phyloP scores from a whole-genome alignment of 2,113 vertebrate species.

The Tringa solitaria region DNA sequence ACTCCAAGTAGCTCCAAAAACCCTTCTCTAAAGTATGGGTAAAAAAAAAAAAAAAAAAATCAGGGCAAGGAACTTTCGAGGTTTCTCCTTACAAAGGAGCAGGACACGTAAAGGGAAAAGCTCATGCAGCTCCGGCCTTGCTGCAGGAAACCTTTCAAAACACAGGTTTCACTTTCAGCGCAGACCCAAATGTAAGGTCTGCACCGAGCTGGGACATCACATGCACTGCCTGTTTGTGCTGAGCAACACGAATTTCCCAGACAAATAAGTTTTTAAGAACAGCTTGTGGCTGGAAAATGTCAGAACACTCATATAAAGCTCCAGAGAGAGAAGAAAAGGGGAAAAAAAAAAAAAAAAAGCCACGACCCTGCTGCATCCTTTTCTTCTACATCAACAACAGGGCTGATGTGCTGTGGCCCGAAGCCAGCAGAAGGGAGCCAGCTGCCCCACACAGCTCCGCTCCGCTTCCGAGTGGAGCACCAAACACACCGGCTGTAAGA shows the following conservation, averaged over 20 bases:
- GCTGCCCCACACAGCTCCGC: neutral
- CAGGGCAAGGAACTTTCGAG: neutral
- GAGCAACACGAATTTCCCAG: neutral
- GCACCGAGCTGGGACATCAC: neutral
- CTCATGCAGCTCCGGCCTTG: neutral
- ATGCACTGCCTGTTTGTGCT: neutral
- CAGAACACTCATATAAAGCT: slow-evolving; percentile 12
- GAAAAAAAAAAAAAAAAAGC: neutral
- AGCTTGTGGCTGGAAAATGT: slow-evolving; percentile 45
- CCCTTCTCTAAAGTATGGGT: neutral
- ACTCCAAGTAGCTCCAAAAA: neutral
- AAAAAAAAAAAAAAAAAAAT: neutral
- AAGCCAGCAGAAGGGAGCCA: slow-evolving; percentile 46
- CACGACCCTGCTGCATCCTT: slow-evolving; percentile 53
- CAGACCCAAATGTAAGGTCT: fast-evolving
- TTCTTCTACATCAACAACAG: slow-evolving; percentile 53
- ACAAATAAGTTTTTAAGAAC: slow-evolving; percentile 28
- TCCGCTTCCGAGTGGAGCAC: neutral
- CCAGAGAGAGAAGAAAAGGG: slow-evolving; percentile 17
- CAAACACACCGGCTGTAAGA: neutral
- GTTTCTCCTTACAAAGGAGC: slow-evolving; percentile 27
- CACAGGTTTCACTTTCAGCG: slow-evolving; percentile 55
- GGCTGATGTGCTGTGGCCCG: neutral
- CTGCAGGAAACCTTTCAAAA: slow-evolving; percentile 55
- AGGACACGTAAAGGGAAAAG: slow-evolving; percentile 17